Evolutionary conservation across 2,113 vertebrate species (phyloP).

Genomic region (Zapus hudsonius): DNA sequence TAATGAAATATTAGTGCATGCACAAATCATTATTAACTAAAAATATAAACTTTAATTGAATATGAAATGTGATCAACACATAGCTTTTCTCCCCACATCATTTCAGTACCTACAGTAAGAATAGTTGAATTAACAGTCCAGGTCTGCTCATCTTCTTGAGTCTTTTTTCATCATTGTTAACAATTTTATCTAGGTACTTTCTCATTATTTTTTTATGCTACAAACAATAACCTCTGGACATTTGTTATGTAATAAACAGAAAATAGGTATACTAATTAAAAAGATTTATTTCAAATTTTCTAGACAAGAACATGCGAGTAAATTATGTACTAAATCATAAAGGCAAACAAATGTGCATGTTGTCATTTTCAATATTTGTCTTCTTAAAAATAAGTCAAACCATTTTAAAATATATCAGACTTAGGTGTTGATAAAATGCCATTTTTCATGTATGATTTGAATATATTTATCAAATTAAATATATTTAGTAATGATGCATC

Average conservation of each 20-base stretch:
- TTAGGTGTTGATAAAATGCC: not conserved
- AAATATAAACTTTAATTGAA: not conserved
- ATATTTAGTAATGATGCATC: too few relatives aligned
- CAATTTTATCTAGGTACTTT: not conserved
- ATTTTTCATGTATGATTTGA: not conserved
- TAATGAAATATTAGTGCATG: not conserved
- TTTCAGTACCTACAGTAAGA: not conserved
- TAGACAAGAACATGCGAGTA: not conserved
- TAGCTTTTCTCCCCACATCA: rapidly evolving
- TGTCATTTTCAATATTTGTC: not conserved
- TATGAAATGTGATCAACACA: not conserved
- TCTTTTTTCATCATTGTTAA: not conserved
- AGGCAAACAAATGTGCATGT: not conserved
- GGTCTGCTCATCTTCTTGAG: not conserved
- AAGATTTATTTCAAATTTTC: not conserved
- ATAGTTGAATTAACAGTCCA: not conserved
- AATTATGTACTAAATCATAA: not conserved
- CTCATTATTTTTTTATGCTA: not conserved
- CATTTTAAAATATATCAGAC: not conserved
- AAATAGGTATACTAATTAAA: not conserved
- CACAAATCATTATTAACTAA: not conserved
- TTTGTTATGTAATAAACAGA: not conserved
- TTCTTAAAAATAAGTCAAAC: not conserved
- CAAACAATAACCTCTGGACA: not conserved
- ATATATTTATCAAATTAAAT: not conserved